Evolutionary conservation across 2,113 vertebrate genomes (phyloP), one percentile per base, ranked within the genome.

Genomic region (Pseudorhombus dupliciocellatus): DNA sequence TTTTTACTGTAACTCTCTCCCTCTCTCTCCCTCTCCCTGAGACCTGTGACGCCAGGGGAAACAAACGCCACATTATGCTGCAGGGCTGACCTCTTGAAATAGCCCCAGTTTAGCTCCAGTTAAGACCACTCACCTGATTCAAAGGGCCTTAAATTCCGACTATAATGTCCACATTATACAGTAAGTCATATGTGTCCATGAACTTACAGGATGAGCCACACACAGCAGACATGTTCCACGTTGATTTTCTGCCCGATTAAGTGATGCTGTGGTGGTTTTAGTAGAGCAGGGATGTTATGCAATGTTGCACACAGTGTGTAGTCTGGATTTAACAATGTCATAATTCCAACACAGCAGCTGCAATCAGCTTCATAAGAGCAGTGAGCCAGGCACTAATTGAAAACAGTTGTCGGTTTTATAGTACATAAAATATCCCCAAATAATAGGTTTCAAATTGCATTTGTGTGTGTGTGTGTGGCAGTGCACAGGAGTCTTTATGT

Each of bases 81-180:
- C 21, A 67, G 52, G 77, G 68, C 78, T 73, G 73, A 77, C 71
- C 77, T 61, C 79, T 69, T 40, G 70, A 87, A 83, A 87, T 75
- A 89, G 80, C 70, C 44, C 5, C 68, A 61, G 69, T 88, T 87
- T 73, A 77, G 79, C 74, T 24, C 57, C 25, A 2, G 69, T 77
- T 88, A 90, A 88, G 80, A 81, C 81, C 70, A 52, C 75, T 89
- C 89, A 80, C 86, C 91, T 91, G 91, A 90, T 86, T 85, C 81
- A 77, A 79, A 66, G 82, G 56, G 58, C 79, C 66, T 73, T 66
- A 63, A 70, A 84, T 68, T 78, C 68, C 75, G 8, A 26, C 52
- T 67, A 73, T 65, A 66, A 59, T 73, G 51, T 76, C 51, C 58
- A 81, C 77, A 69, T 80, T 84, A 75, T 76, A 79, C 79, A 65